These are phyloP conservation scores for Imbricaverruca yamaguchii DNA, from an alignment of 2,888 invertebrate species.

Conservation along the genomic window DNA sequence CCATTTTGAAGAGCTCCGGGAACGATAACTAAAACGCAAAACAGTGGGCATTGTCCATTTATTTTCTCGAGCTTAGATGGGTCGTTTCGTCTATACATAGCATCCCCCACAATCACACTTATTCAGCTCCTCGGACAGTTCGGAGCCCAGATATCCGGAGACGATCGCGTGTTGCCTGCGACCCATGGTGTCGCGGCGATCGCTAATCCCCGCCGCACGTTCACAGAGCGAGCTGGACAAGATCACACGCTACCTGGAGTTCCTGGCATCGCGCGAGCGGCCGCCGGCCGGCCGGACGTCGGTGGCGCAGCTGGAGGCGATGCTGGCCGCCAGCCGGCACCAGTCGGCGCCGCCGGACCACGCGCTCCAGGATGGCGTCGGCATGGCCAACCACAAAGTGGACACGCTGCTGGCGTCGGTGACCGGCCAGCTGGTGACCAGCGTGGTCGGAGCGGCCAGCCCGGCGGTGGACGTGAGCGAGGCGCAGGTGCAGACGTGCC, in stretches of 20 bases:
- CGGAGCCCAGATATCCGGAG: too few relatives aligned
- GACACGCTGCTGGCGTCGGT: neutral
- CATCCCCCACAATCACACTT: too few relatives aligned
- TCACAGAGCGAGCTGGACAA: constrained; percentile 1
- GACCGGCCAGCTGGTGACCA: neutral
- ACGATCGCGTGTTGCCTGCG: too few relatives aligned
- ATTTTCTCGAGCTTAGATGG: too few relatives aligned
- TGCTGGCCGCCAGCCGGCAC: neutral
- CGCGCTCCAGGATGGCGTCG: neutral
- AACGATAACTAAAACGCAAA: too few relatives aligned
- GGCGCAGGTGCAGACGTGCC: constrained; percentile 13
- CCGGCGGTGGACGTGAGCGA: neutral
- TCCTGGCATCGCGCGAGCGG: neutral
- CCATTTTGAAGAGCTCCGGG: too few relatives aligned
- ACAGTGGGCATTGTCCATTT: too few relatives aligned
- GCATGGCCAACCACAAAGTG: neutral
- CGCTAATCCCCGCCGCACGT: neutral
- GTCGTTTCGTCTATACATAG: too few relatives aligned
- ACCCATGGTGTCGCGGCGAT: too few relatives aligned
- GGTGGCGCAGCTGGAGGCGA: neutral
- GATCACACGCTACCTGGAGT: constrained; percentile 8
- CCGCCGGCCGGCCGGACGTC: neutral
- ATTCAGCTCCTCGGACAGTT: too few relatives aligned
- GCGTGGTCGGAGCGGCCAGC: neutral
- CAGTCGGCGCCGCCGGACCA: neutral